Base-by-base conservation (phyloP, 53 echinoderm and acorn worm genomes). In the Patiria pectinifera region DNA sequence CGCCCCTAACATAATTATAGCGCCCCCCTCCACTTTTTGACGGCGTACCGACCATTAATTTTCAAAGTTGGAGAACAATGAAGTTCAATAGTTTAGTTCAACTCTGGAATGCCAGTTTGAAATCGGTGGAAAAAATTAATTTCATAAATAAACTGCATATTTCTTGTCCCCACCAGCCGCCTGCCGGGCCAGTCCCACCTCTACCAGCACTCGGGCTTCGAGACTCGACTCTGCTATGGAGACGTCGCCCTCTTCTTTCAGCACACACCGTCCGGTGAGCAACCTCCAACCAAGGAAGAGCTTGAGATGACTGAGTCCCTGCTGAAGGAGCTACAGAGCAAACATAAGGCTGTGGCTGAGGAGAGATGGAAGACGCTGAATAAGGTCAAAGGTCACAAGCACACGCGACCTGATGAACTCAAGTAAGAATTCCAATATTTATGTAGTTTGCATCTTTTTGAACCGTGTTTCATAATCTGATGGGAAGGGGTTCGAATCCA, bases 171-270 rank as follows among this genome's bases (percentile, higher is more conserved):
- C n/a, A 22, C 13, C 91, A 96, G 98, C 74, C 94, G 98, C 59
- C 93, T 94, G 14, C 88, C 94, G 0, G 95, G 92, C 76, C 95
- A 98, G 92, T 90, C 94, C 62, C 93, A 98, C 48, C 93, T 98
- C n/a, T 98, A 86, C 92, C 94, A 94, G 74, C 96, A 96, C 80
- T 95, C 98, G 48, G 99, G 99, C n/a, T 99, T 97, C 76, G 99
- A 99, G 86, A 93, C 89, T 77, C 92, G 91, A 15, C 95, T 99
- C 3, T 95, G 97, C 70, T 96, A 97, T 49, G 99, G 99, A 61
- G 99, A 99, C 86, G 91, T 99, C 59, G 91, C 97, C 71, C 95
- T 99, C 63, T 96, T 97, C 90, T 99, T 96, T 90, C 97, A 97
- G 70, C 99, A 99, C 91, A 87, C 93, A 2, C 99, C 99, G 0